These are phyloP conservation scores for Engraulis encrasicolus DNA, from an alignment of 2,113 vertebrate genomes.

Conservation along the genomic window DNA sequence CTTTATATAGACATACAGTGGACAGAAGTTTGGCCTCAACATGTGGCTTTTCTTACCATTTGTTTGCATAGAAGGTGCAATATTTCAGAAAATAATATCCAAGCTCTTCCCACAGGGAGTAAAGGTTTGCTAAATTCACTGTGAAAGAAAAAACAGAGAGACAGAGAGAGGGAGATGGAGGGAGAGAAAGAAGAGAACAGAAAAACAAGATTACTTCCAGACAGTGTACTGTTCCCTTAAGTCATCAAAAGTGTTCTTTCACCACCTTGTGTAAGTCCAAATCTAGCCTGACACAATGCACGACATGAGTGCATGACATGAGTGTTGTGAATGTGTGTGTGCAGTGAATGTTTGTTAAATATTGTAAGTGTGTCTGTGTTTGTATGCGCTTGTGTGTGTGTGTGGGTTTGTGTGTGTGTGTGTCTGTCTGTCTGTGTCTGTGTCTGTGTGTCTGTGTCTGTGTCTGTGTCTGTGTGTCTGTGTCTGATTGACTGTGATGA, in stretches of 20 bases:
- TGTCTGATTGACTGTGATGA: too few relatives aligned
- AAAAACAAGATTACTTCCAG: background rate
- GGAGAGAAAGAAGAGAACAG: background rate
- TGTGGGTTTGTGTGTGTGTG: too few relatives aligned
- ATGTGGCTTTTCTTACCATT: slow-evolving; percentile 82
- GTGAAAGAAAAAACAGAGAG: slow-evolving; percentile 52
- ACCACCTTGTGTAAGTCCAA: background rate
- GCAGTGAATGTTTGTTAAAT: too few relatives aligned
- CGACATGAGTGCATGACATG: background rate
- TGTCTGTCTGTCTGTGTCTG: too few relatives aligned
- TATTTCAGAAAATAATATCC: slow-evolving; percentile 97
- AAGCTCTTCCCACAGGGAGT: slow-evolving; percentile 97
- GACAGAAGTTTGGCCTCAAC: background rate
- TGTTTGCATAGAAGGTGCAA: slow-evolving; percentile 99
- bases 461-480: too few relatives aligned
- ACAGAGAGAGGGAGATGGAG: background rate
- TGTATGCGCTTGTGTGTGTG: too few relatives aligned
- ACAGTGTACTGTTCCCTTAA: background rate
- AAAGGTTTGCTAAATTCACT: slow-evolving; percentile 99
- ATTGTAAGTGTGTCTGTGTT: too few relatives aligned
- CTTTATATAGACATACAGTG: background rate
- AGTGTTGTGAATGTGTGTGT: background rate
- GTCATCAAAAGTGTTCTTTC: background rate
- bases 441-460: too few relatives aligned
- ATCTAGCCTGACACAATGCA: background rate